Percentiles rank a stretch among this genome's conserved stretches.
Conservation (phyloP, 2,888 invertebrate genomes). For the Ochlodes sylvanus region DNA sequence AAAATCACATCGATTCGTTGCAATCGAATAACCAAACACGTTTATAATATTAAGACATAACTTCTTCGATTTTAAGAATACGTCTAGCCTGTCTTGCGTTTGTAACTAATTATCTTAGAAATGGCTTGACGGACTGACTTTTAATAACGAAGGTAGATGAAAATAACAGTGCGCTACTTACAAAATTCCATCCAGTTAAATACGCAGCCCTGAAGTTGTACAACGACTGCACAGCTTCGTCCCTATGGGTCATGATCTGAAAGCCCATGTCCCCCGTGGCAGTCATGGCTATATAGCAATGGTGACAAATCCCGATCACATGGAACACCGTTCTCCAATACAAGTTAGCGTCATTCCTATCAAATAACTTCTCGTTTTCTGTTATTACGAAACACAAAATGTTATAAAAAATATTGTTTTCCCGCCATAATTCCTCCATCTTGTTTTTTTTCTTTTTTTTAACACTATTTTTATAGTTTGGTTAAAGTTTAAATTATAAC, state of each 20-base stretch:
- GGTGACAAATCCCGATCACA: slow-evolving; percentile 57
- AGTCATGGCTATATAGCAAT: slow-evolving; percentile 54
- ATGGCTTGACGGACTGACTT: no score
- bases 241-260: slow-evolving; percentile 48
- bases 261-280: slow-evolving; percentile 51
- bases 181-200: slow-evolving; percentile 75
- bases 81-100: no score
- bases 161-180: no score
- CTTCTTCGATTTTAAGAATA: no score
- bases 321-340: slow-evolving; percentile 74
- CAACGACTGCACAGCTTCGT: slow-evolving; percentile 55
- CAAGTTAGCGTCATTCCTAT: slow-evolving; percentile 64
- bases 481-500: slow-evolving; percentile 21
- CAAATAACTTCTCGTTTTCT: slow-evolving; percentile 73
- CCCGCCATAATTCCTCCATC: slow-evolving; percentile 70
- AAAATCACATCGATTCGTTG: no score
- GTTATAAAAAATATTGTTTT: slow-evolving; percentile 71
- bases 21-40: no score
- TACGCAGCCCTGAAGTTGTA: slow-evolving; percentile 57
- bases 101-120: no score
- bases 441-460: slow-evolving; percentile 28
- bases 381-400: slow-evolving; percentile 71
- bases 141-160: no score
- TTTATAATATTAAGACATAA: no score
- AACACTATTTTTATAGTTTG: not conserved